A percentile compares a stretch with the other conserved stretches of the same genome.
phyloP scores from a whole-genome alignment of 2,888 invertebrate species.

The Plagodis pulveraria region DNA sequence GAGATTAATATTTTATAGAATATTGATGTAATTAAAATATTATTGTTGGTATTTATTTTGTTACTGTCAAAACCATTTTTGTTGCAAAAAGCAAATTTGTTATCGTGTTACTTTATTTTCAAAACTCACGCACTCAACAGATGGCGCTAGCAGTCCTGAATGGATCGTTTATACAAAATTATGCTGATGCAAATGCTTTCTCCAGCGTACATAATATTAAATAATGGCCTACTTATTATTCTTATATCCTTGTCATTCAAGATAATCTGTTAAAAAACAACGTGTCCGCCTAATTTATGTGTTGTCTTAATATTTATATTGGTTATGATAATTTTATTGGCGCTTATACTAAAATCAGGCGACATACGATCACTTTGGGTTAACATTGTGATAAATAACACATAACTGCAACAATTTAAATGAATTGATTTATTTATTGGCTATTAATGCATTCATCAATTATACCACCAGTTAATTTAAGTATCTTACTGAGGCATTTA shows the following conservation, averaged over 20 bases:
- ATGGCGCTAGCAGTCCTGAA: constrained; percentile 48
- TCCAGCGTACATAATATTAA: constrained; percentile 18
- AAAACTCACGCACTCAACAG: constrained; percentile 31
- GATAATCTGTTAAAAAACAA: constrained; percentile 19
- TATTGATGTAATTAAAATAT: too few species aligned
- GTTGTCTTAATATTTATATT: constrained; percentile 16
- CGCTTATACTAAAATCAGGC: constrained; percentile 17
- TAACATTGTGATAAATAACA: constrained; percentile 51
- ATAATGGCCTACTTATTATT: constrained; percentile 17
- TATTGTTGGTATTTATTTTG: too few species aligned
- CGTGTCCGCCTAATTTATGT: constrained; percentile 18
- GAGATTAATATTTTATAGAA: too few species aligned
- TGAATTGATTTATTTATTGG: constrained; percentile 60
- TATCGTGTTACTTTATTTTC: not conserved
- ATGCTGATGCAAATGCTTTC: constrained; percentile 10
- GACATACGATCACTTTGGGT: constrained; percentile 41
- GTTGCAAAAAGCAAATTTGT: too few species aligned
- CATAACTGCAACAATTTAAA: constrained; percentile 61
- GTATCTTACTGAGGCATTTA: constrained; percentile 38
- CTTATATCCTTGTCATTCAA: constrained; percentile 21
- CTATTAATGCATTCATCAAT: constrained; percentile 58
- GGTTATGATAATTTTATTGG: constrained; percentile 27
- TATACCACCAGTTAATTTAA: constrained; percentile 52
- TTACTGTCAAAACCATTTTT: too few species aligned
- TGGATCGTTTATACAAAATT: not conserved